Evolutionary conservation across 1,140 invertebrate species (phyloP), one percentile per base, ranked within the genome.

Genomic region (Bombus fervidus): DNA sequence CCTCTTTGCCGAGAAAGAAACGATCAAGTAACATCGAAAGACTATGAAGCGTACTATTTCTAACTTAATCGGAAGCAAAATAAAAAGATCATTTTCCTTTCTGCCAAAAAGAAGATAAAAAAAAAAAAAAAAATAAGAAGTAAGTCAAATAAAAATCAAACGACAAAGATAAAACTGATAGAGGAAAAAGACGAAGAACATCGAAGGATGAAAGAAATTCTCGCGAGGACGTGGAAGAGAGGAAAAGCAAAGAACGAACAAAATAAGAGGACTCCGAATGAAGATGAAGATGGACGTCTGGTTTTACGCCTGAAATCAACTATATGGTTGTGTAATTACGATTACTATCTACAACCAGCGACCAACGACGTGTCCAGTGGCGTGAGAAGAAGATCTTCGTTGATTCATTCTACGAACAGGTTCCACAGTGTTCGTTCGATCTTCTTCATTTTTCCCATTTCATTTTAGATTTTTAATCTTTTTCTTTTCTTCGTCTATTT

Each of bases 281-380:
- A 64, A 77, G 15, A 64, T 57, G 71, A 80, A 53, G n/a, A 87
- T 53, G 41, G 12, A 75, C 39, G 69, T 15, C 39, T 18, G 37
- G 53, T 41, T 73, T 83, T 83, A 78, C 83, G 59, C 31, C 74
- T 59, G 76, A 57, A 86, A 77, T 71, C 85, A 82, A 64, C 41
- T 78, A 75, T 57, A 43, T 59, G 81, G 74, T 83, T 64, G 66
- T 64, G 41, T 77, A 89, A 87, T 89, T 87, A 89, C 86, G 79
- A 86, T 85, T 86, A 86, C 68, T 88, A 89, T 89, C 74, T 79
- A 79, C 83, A 78, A 59, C 71, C 78, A 87, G 39, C 74, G 73
- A 72, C 81, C 69, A 78, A 34, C 73, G 73, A 76, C 53, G 57
- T 64, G 71, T 74, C 72, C 82, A 66, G 86, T 88, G 85, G 76